Evolutionary conservation across 1,140 invertebrate genomes (phyloP), one percentile per base, ranked within the genome.

Genomic region (Drosophila guanche): DNA sequence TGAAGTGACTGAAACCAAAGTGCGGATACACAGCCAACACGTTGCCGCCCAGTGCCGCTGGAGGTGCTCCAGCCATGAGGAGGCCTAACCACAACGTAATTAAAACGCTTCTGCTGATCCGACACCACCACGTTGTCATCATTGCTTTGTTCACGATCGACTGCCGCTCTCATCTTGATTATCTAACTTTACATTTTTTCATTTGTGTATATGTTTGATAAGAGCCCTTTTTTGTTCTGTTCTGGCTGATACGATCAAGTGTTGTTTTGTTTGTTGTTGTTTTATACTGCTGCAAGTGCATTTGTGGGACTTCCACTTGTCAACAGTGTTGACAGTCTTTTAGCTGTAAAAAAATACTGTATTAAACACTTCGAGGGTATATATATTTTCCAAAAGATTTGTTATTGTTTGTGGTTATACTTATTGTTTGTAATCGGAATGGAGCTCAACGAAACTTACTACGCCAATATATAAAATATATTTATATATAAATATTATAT

Each of bases 21-120:
- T 95, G 93, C 1, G 94, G 93, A 77, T 95, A 94, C 22, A 95
- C 79, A 0, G 93, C 95, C 22, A 96, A 90, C 72, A 96, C 95
- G 55, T 85, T 88, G n/a, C 70, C 76, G 12, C 62, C 70, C 0
- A 16, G 12, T 5, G 20, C 29, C 0, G 12, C 7, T 2, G 2
- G 43, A 2, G 51, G 25, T 25, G 33, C 20, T 7, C 59, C 72
- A 20, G 16, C 16, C 48, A 7, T 27, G 14, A 40, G 8, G 12
- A 63, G 14, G 16, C 12, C 48, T 27, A 53, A 47, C 23, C 65
- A 52, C 25, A 67, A 16, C 3, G 27, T 47, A 50, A 66, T 42
- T 27, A 67, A 54, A 27, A 57, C 2, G 33, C 33, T 12, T 40
- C 14, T 22, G 37, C 40, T 45, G 20, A 47, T 29, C 29, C 55